These are phyloP conservation scores for Paramisgurnus dabryanus DNA, from an alignment of 2,113 vertebrate species.

Conservation along the genomic window DNA sequence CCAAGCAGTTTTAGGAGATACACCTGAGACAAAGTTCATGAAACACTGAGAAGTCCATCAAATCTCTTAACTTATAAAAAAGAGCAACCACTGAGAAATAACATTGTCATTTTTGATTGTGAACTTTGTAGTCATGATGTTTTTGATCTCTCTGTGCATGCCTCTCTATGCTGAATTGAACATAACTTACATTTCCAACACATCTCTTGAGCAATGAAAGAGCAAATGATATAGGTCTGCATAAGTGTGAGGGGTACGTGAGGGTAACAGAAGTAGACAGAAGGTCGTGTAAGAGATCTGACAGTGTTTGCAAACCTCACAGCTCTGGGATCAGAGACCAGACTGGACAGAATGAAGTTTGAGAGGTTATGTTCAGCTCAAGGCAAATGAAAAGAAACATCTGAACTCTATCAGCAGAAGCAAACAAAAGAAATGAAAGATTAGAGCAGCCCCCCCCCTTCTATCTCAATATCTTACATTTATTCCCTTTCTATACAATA, in stretches of 20 bases:
- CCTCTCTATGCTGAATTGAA: not conserved
- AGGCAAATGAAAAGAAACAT: constrained; percentile 41
- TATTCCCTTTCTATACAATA: too few relatives aligned
- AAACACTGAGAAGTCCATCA: not conserved
- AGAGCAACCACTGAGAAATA: not conserved
- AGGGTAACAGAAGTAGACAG: constrained; percentile 1
- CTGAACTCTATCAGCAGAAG: constrained; percentile 34
- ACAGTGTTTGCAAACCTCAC: not conserved
- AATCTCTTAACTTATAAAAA: not conserved
- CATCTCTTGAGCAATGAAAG: too few relatives aligned
- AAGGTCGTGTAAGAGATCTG: constrained; percentile 18
- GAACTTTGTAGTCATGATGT: too few relatives aligned
- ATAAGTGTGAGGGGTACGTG: not conserved
- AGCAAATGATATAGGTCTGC: too few relatives aligned
- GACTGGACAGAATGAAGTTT: constrained; percentile 28
- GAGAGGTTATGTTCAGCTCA: constrained; percentile 33
- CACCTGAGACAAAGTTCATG: not conserved
- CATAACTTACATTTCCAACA: too few relatives aligned
- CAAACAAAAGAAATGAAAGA: constrained; percentile 38
- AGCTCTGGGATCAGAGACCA: constrained; percentile 20
- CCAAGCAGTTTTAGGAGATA: not conserved
- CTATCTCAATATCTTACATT: not conserved
- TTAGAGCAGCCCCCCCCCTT: constrained; percentile 21
- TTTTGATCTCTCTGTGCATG: too few relatives aligned
- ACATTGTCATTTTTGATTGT: not conserved